Percentiles rank a stretch among this genome's conserved stretches.
These are phyloP conservation scores for Troides oblongomaculatus DNA, from an alignment of 2,888 invertebrate genomes.

Conservation along the genomic window DNA sequence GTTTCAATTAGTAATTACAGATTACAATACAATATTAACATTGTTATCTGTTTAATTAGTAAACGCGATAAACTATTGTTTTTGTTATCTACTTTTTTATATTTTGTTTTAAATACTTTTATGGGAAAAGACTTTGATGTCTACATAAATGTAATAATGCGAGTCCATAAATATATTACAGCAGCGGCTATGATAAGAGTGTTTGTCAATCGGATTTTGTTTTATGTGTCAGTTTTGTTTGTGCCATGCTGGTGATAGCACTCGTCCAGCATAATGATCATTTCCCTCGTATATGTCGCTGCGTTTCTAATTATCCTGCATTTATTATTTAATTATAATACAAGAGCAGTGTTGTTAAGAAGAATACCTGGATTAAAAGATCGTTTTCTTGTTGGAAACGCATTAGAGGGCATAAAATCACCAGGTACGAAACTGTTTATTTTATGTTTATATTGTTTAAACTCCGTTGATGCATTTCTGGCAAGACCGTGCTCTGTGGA, in stretches of 20 bases:
- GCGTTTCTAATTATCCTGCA: slow-evolving; percentile 32
- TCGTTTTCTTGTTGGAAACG: slow-evolving; percentile 36
- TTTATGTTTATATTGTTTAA: not conserved
- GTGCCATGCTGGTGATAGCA: not conserved
- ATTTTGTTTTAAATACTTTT: no score
- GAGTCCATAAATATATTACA: not conserved
- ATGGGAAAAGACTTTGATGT: no score
- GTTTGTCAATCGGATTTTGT: slow-evolving; percentile 8
- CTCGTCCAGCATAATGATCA: slow-evolving; percentile 12
- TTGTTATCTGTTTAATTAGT: no score
- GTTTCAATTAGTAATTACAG: no score
- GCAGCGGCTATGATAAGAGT: not conserved
- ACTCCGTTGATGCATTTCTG: not conserved
- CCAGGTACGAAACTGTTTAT: slow-evolving; percentile 22
- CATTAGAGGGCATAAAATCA: slow-evolving; percentile 23
- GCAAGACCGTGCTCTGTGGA: no score
- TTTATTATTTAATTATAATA: slow-evolving; percentile 37
- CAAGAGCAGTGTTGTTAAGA: slow-evolving; percentile 40
- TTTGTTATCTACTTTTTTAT: no score
- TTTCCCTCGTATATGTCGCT: slow-evolving; percentile 5
- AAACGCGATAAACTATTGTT: no score
- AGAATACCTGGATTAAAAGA: slow-evolving; percentile 49
- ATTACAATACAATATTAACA: no score
- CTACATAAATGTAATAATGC: no score
- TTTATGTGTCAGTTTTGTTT: slow-evolving; percentile 11